Evolutionary conservation across 2,888 invertebrate species (phyloP), one percentile per base, ranked within the genome.

Genomic region (Dolomedes plantarius): DNA sequence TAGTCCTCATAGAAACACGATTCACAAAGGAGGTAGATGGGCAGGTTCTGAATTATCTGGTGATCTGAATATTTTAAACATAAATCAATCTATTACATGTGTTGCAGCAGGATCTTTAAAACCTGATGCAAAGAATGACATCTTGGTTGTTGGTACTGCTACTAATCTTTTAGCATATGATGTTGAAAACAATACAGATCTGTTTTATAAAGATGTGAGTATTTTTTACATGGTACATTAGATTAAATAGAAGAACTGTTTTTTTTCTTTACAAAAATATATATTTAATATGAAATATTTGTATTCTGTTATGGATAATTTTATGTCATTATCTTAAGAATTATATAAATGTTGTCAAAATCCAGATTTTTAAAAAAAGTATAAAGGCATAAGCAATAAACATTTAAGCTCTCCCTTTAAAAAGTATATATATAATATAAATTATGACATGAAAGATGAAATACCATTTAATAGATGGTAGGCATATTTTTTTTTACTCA

Each of bases 101-200:
- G 91, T 97, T 27, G 94, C 94, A 82, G 94, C 95, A n/a, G 96
- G 96, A 1, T 92, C 93, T 28, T 92, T 95, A 36, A 92, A 94
- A 72, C 94, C 94, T 5, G 93, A 93, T 39, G 93, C 94, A 89
- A 88, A 89, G 1, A 90, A 90, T 86, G 97, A 97, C 90, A 93
- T 95, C 89, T 93, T 98, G 41, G 93, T 97, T 27, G 94, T 98
- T 88, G 97, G 97, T 46, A 95, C 95, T 0, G 92, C 93, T 65
- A 94, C 94, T 1, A 95, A 94, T 90, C 91, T 96, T 5, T 92
- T 96, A 74, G 97, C 95, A 0, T 98, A 97, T 91, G 96, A 98
- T 91, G 95, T 98, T 3, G 95, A 97, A 90, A 96, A 97, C 89
- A 98, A 98, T 92, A 94, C 94, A 23, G 98, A 98, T 91, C 91